These are phyloP conservation scores for Loris lydekkerianus DNA, from an alignment of 2,797 vertebrate species.

Conservation along the genomic window DNA sequence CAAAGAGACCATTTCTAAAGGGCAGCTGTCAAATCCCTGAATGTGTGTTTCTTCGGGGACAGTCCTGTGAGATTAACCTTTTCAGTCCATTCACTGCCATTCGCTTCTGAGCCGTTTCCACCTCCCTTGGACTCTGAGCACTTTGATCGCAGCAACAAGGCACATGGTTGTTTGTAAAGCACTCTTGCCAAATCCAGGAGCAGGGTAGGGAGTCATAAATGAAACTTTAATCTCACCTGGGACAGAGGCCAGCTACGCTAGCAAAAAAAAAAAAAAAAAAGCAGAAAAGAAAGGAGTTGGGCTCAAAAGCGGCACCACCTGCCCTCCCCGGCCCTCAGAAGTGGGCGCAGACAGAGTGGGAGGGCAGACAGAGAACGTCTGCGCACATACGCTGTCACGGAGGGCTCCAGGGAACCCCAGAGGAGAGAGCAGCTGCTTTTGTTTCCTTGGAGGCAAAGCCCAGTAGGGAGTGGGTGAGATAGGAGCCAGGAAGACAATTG, in stretches of 20 bases:
- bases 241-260: conserved; percentile 41
- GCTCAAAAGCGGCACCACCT: background rate
- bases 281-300: background rate
- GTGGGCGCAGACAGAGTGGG: background rate
- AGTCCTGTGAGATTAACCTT: background rate
- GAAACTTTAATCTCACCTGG: conserved; percentile 61
- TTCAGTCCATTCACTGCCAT: background rate
- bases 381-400: conserved; percentile 38
- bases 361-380: conserved; percentile 29
- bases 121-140: background rate
- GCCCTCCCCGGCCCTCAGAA: background rate
- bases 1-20: background rate
- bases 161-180: background rate
- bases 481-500: conserved; percentile 58
- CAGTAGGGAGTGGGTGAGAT: conserved; percentile 66
- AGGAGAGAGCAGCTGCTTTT: conserved; percentile 77
- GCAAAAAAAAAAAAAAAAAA: background rate
- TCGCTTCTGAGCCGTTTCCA: background rate
- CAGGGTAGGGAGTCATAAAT: conserved; percentile 44
- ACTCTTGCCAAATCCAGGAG: background rate
- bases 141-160: background rate
- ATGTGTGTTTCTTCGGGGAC: conserved; percentile 10
- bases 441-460: conserved; percentile 76
- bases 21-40: background rate
- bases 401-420: conserved; percentile 51